These are phyloP conservation scores for Urocyon cinereoargenteus DNA, from an alignment of 2,797 vertebrate genomes.

Conservation along the genomic window DNA sequence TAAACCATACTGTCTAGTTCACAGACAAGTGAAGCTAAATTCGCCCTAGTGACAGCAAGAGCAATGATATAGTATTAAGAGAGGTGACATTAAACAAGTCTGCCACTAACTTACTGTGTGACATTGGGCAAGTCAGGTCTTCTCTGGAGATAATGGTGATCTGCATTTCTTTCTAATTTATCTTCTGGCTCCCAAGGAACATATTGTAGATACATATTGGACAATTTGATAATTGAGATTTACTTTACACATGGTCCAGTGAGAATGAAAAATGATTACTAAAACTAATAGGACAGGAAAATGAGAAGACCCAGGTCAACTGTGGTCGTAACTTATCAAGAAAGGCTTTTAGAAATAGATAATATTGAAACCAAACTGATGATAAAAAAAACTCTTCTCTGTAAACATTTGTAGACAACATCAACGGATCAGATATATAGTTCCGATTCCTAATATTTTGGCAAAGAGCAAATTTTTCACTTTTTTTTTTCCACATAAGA, in stretches of 20 bases:
- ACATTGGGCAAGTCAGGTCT: constrained; percentile 50
- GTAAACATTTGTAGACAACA: background rate
- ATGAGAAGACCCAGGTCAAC: background rate
- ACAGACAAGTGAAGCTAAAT: constrained; percentile 63
- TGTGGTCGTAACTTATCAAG: background rate
- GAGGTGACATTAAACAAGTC: constrained; percentile 65
- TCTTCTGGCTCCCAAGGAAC: background rate
- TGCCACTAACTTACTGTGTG: constrained; percentile 59
- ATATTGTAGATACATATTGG: constrained; percentile 17
- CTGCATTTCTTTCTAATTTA: constrained; percentile 51
- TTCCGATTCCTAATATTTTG: background rate
- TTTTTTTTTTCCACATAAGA: background rate
- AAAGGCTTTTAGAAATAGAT: background rate
- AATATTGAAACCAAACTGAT: background rate
- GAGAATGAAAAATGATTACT: constrained; percentile 49
- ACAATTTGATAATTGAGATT: constrained; percentile 54
- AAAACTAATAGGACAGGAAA: background rate
- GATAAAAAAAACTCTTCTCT: background rate
- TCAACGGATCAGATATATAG: background rate
- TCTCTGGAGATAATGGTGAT: constrained; percentile 36
- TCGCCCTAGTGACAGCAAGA: constrained; percentile 62
- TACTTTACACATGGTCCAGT: constrained; percentile 24
- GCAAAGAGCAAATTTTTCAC: background rate
- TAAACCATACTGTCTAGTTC: constrained; percentile 71
- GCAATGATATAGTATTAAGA: constrained; percentile 58